phyloP scores from a whole-genome alignment of 2,888 invertebrate species.

The Drosophila histrio region DNA sequence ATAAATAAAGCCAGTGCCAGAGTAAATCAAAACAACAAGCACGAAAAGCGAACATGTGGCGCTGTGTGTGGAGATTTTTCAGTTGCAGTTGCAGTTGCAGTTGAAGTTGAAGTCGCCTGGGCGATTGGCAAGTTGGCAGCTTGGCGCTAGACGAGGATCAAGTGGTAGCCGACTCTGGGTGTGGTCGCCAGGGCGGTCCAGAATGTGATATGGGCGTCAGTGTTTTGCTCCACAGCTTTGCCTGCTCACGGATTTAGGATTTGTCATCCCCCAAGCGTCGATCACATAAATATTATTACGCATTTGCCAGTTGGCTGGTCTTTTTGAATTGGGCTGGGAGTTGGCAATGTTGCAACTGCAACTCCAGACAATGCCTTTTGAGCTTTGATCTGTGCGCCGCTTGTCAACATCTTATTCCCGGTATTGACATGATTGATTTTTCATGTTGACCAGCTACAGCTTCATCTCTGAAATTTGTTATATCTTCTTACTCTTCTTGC shows the following conservation, averaged over 20 bases:
- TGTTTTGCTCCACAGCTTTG: conserved; percentile 3
- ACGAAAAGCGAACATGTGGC: conserved; percentile 68
- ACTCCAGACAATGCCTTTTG: conserved; percentile 51
- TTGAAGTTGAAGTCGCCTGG: conserved; percentile 31
- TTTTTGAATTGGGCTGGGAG: neutral
- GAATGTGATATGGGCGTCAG: conserved; percentile 62
- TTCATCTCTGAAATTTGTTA: conserved; percentile 43
- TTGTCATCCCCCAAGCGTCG: conserved; percentile 64
- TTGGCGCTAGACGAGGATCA: conserved; percentile 67
- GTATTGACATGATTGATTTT: conserved; percentile 82
- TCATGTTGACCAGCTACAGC: conserved; percentile 61
- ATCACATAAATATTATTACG: conserved; percentile 70
- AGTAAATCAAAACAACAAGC: conserved; percentile 77
- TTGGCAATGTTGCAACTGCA: neutral
- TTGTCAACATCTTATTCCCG: conserved; percentile 82
- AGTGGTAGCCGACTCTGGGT: conserved; percentile 71
- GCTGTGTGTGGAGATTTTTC: conserved; percentile 38
- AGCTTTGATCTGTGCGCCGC: conserved; percentile 65
- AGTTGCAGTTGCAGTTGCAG: conserved; percentile 11
- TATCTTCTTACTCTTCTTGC: conserved; percentile 1
- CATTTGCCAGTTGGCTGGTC: conserved; percentile 46
- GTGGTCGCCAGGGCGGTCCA: conserved; percentile 65
- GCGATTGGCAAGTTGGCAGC: conserved; percentile 51
- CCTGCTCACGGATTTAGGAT: conserved; percentile 56
- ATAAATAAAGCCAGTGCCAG: conserved; percentile 77